These are phyloP conservation scores for Galeruca laticollis DNA, from an alignment of 2,888 invertebrate genomes.

Conservation along the genomic window DNA sequence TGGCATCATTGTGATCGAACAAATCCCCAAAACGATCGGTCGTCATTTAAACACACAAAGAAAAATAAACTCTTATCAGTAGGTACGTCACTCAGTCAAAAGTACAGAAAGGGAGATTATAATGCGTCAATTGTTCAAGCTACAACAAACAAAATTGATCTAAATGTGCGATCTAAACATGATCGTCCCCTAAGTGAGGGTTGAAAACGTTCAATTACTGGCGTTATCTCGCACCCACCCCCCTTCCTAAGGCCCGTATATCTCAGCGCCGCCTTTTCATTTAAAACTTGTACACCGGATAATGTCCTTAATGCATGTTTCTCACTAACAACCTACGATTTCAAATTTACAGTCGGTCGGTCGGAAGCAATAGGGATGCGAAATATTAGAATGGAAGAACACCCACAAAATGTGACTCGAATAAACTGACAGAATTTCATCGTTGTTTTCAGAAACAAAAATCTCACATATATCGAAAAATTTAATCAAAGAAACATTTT, in stretches of 20 bases:
- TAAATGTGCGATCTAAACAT: slow-evolving; percentile 67
- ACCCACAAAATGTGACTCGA: neutral
- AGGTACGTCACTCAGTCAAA: slow-evolving; percentile 62
- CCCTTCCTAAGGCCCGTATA: slow-evolving; percentile 56
- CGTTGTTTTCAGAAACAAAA: neutral
- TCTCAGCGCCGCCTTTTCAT: slow-evolving; percentile 62
- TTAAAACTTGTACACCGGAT: slow-evolving; percentile 55
- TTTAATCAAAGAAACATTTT: no score
- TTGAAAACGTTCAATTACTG: slow-evolving; percentile 65
- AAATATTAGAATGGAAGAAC: neutral
- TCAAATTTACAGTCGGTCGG: slow-evolving; percentile 49
- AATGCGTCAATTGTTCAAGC: slow-evolving; percentile 66
- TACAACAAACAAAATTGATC: slow-evolving; percentile 67
- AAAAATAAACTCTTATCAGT: slow-evolving; percentile 60
- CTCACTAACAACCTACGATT: slow-evolving; percentile 50
- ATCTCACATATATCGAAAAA: no score
- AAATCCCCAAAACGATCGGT: slow-evolving; percentile 54
- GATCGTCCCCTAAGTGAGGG: slow-evolving; percentile 62
- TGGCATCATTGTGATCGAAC: slow-evolving; percentile 39
- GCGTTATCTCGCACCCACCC: slow-evolving; percentile 56
- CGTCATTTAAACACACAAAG: slow-evolving; percentile 56
- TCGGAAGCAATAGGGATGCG: slow-evolving; percentile 45
- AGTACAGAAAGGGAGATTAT: slow-evolving; percentile 63
- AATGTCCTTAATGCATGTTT: slow-evolving; percentile 55
- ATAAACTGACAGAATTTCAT: neutral